Evolutionary conservation across 2,797 vertebrate species (phyloP), one percentile per base, ranked within the genome.

Genomic region (Anabas testudineus): DNA sequence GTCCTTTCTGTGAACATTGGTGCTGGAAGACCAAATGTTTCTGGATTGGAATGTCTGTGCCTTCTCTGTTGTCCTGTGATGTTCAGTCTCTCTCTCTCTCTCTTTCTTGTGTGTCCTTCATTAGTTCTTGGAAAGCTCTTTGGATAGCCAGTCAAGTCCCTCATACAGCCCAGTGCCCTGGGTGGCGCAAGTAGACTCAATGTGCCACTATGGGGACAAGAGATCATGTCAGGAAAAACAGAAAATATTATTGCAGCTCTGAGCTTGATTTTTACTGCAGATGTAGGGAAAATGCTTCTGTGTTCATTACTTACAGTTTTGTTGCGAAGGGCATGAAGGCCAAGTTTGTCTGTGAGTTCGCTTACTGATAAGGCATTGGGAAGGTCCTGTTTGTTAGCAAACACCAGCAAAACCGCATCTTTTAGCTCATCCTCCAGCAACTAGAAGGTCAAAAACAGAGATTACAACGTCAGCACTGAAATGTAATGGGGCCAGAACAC

Each of bases 331-430:
- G 80, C 61, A 7, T 94, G 92, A 10, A 97, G 91, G 26, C 93
- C 93, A 39, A 97, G 95, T 85, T 94, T 95, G 36, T 97, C 96
- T 10, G 94, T 94, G 82, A 97, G 93, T 46, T 97, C 96, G 0
- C 91, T 94, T 81, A 95, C 94, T 0, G 94, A 71, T 88, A 97
- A 93, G 84, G 96, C 96, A 1, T 97, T 97, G 62, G 96, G 96
- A 84, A 97, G 94, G 84, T 97, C 96, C 90, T 97, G 96, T 88
- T 97, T 97, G 92, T 97, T 97, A 30, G 96, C 96, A 26, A 97
- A 97, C 66, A 97, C 95, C 81, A 97, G 92, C 89, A 97, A 64
- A 59, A 95, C 93, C 0, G 96, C 96, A 0, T 97, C 95, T 57
- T 92, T 95, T 66, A 97, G 89, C 86, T 97, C 96, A 0, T 97